Evolutionary conservation across 2,797 vertebrate genomes (phyloP).

Genomic region (Buceros bicornis): DNA sequence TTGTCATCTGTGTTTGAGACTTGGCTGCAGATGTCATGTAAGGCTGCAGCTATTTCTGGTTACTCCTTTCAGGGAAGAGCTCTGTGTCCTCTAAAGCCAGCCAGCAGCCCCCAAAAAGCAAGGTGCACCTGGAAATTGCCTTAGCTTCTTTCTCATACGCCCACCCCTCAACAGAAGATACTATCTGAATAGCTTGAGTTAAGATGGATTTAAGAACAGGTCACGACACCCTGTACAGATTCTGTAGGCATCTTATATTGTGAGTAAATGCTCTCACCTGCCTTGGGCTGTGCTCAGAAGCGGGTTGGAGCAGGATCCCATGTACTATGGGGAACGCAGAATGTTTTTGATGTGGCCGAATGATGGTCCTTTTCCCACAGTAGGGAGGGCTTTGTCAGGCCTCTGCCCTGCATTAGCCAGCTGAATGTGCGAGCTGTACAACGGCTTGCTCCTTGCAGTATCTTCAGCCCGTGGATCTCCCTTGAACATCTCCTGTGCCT

Average conservation of each 20-base stretch:
- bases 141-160: not conserved
- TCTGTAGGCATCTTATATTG: not conserved
- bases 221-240: not conserved
- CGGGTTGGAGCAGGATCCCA: accelerated
- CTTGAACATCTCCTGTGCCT: not conserved
- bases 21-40: not conserved
- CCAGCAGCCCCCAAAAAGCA: not conserved
- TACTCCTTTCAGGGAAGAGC: not conserved
- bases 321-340: not conserved
- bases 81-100: not conserved
- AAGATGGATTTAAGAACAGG: not conserved
- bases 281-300: not conserved
- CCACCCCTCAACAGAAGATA: not conserved
- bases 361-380: not conserved
- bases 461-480: not conserved
- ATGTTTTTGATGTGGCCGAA: accelerated
- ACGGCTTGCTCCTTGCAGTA: not conserved
- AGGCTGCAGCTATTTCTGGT: not conserved
- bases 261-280: not conserved
- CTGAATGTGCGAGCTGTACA: accelerated
- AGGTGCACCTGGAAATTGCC: not conserved
- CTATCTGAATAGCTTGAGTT: not conserved
- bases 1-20: not conserved
- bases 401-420: not conserved
- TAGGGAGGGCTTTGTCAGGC: not conserved